These are phyloP conservation scores for Leucophora obtusa DNA, from an alignment of 2,888 invertebrate genomes.

Conservation along the genomic window DNA sequence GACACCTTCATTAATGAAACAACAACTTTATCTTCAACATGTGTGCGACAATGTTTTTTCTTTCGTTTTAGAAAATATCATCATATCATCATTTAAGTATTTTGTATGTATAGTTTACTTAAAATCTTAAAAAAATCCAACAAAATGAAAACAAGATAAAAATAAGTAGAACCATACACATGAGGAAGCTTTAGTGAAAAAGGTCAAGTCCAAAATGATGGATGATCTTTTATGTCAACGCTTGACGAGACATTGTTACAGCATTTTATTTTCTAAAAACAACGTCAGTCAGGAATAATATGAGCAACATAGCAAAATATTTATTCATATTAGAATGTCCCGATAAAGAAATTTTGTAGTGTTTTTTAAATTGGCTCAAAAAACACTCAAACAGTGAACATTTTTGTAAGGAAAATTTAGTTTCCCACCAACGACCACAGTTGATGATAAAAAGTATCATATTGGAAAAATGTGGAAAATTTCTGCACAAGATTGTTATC, in stretches of 20 bases:
- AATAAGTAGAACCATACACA: slow-evolving; percentile 17
- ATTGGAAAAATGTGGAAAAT: too few species aligned
- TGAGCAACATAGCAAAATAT: neutral
- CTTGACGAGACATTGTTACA: slow-evolving; percentile 66
- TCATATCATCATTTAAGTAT: slow-evolving; percentile 22
- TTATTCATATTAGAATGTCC: too few species aligned
- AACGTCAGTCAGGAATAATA: neutral
- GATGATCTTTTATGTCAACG: slow-evolving; percentile 75
- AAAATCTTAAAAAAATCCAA: slow-evolving; percentile 1
- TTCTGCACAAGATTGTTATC: too few species aligned
- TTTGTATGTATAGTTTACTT: slow-evolving; percentile 5
- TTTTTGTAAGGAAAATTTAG: too few species aligned
- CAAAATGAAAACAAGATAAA: slow-evolving; percentile 30
- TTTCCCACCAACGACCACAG: too few species aligned
- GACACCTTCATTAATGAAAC: slow-evolving; percentile 50
- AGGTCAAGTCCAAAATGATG: slow-evolving; percentile 79
- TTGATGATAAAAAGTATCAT: too few species aligned
- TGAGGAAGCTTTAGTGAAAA: slow-evolving; percentile 69
- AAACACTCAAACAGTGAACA: too few species aligned
- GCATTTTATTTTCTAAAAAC: slow-evolving; percentile 44
- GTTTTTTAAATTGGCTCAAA: too few species aligned
- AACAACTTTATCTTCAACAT: slow-evolving; percentile 64
- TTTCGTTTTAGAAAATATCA: slow-evolving; percentile 20
- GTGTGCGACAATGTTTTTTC: slow-evolving; percentile 58
- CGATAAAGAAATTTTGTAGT: too few species aligned